Evolutionary conservation across 2,797 vertebrate genomes (phyloP).

Genomic region (Melanotaenia pygmaea): DNA sequence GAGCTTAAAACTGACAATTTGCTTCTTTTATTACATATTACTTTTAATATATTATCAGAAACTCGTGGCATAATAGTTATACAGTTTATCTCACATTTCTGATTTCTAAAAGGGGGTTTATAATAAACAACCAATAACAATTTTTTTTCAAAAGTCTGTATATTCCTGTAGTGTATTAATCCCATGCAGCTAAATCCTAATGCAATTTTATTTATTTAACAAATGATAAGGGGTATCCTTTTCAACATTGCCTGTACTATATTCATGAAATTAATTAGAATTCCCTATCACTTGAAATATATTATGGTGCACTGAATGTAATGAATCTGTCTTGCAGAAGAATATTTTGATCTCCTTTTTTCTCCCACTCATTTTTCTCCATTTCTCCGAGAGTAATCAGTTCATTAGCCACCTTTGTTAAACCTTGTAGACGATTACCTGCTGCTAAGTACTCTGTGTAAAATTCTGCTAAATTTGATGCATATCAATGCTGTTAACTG

Average conservation of each 20-base stretch:
- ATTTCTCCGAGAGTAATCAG: conserved; percentile 22
- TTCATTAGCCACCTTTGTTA: conserved; percentile 40
- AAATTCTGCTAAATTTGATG: not conserved
- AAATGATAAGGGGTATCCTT: conserved; percentile 32
- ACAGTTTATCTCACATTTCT: not conserved
- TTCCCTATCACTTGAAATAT: conserved; percentile 44
- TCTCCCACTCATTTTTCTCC: conserved; percentile 12
- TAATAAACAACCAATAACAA: conserved; percentile 20
- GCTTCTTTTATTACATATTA: not conserved
- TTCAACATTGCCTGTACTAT: conserved; percentile 37
- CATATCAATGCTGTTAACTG: too few relatives aligned
- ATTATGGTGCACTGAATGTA: conserved; percentile 33
- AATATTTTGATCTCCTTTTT: conserved; percentile 35
- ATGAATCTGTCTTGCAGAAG: conserved; percentile 40
- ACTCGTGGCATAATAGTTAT: not conserved
- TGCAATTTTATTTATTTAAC: conserved; percentile 15
- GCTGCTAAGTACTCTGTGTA: not conserved
- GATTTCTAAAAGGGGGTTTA: not conserved
- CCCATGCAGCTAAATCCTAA: conserved; percentile 21
- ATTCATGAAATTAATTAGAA: conserved; percentile 39
- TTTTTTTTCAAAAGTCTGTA: conserved; percentile 19
- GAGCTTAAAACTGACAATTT: not conserved
- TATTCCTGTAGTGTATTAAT: conserved; percentile 11
- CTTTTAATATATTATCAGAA: not conserved
- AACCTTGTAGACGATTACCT: conserved; percentile 10